Evolutionary conservation across 1,140 invertebrate species (phyloP), one percentile per base, ranked within the genome.

Genomic region (Ephestia elutella): DNA sequence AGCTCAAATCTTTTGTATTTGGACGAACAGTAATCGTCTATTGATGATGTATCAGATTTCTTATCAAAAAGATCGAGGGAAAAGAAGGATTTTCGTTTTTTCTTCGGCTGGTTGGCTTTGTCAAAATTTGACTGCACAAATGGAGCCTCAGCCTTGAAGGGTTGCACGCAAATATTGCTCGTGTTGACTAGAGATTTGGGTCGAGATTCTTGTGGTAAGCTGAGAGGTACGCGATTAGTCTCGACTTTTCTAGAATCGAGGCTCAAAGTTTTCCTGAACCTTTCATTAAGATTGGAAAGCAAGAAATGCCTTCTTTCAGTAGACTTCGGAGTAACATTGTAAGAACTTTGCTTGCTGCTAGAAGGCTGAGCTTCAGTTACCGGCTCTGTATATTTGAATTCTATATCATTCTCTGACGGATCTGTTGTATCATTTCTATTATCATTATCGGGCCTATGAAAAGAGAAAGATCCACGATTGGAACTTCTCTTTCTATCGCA

Each of bases 1-100:
- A 89, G 59, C 56, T 90, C 86, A 49, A 90, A 89, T 28, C 87
- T 78, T 53, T 89, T 88, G 59, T 90, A 90, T 73, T 89, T 90
- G 0, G 89, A 90, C 13, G 89, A 89, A 53, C 82, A 87, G 56
- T 86, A 89, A 66, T 90, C 89, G 57, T 90, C 89, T 48, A 85
- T 80, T 0, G 89, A 89, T 53, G 89, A 89, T 5, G 82, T 84
- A 50, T 89, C 87, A 35, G 89, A 90, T 53, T 83, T 80, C 69
- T 89, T 86, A 68, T 89, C 87, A 38, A 90, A 87, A 59, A 90
- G 89, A 10, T 90, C 89, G 20, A 90, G 63, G 2, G 89, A 89
- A 64, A 90, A 90, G 57, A 90, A 90, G 0, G 87, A 90, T 65
- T 89, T 89, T 8, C 84, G 70, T 71, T 89, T 87, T 64, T 89